A percentile compares a stretch with the other conserved stretches of the same genome.
Evolutionary conservation across 2,113 vertebrate species (phyloP).

Genomic region (Colistium nudipinnis): DNA sequence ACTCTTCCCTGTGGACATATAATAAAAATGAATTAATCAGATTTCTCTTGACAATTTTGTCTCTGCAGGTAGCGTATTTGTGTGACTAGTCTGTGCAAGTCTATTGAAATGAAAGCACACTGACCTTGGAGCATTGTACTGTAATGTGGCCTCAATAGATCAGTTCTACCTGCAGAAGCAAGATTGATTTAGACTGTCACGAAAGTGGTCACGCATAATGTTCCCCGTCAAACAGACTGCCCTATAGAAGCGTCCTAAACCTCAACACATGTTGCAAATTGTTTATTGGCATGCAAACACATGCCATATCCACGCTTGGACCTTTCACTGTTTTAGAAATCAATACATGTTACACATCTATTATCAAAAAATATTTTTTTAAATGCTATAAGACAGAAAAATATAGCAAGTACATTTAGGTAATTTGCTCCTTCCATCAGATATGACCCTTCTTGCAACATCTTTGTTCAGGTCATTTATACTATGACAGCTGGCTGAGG

Average conservation of each 20-base stretch:
- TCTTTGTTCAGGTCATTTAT: neutral
- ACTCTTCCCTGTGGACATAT: neutral
- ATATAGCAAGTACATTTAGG: neutral
- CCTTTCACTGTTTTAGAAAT: neutral
- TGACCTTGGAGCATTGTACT: slow-evolving; percentile 33
- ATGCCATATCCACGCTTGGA: neutral
- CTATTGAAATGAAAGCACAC: slow-evolving; percentile 29
- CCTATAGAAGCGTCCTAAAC: neutral
- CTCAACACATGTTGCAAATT: slow-evolving; percentile 1
- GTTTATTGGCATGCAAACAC: neutral
- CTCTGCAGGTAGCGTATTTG: neutral
- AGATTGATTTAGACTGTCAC: slow-evolving; percentile 29
- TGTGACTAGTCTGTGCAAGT: slow-evolving; percentile 9
- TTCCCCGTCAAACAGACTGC: slow-evolving; percentile 6
- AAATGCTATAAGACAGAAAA: neutral
- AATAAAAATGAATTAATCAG: slow-evolving; percentile 7
- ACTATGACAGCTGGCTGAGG: too few species aligned
- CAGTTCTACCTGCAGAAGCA: slow-evolving; percentile 39
- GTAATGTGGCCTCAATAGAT: slow-evolving; percentile 30
- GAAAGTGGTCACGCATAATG: slow-evolving; percentile 25
- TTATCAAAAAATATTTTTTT: neutral
- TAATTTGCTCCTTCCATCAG: too few species aligned
- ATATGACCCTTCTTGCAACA: neutral
- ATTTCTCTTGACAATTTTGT: neutral
- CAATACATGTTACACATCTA: neutral